Base-by-base conservation (phyloP, 2,797 vertebrate species). In the Lagocephalus sceleratus region DNA sequence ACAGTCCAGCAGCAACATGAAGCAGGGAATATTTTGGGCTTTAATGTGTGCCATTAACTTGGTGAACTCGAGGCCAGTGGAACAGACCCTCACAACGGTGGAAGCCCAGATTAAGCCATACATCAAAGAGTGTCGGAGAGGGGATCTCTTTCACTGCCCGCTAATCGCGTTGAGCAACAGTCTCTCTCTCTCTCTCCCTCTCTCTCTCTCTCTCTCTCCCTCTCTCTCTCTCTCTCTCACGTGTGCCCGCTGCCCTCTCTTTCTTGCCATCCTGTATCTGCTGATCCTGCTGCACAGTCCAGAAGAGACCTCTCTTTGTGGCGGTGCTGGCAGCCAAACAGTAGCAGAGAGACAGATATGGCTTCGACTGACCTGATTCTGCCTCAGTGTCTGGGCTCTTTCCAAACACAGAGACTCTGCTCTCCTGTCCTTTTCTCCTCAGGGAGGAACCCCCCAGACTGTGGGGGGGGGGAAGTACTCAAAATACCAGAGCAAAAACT, bases 311-410 rank as follows among this genome's bases (percentile, higher is more conserved):
- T 75, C 59, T 59, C 85, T 89, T 88, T 90, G 89, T 90, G 76
- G 74, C 29, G 61, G 45, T 52, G 77, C 82, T 88, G 84, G 85
- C 85, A 87, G 70, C 38, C 71, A 62, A 82, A 82, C 80, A 77
- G 78, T 64, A 78, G 74, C 80, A 63, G 51, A 85, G 72, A 79
- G 74, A 85, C 81, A 85, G 86, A 85, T 85, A 86, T 63, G 74
- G 82, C 76, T 81, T 82, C 81, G 83, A 85, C 68, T 90, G 90
- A 90, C 86, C 87, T 87, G 86, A 90, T 90, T 89, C 81, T 78
- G 82, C 82, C 73, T 87, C 67, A 20, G 67, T 71, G 66, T 71
- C 73, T 89, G 85, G 84, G 84, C 79, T 48, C 43, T 14, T 61
- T 83, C 84, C 87, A 89, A 72, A 83, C 47, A 71, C 78, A 76